A percentile compares a stretch with the other conserved stretches of the same genome.
Evolutionary conservation across 2,888 invertebrate genomes (phyloP).

Genomic region (Harpagoxenus sublaevis): DNA sequence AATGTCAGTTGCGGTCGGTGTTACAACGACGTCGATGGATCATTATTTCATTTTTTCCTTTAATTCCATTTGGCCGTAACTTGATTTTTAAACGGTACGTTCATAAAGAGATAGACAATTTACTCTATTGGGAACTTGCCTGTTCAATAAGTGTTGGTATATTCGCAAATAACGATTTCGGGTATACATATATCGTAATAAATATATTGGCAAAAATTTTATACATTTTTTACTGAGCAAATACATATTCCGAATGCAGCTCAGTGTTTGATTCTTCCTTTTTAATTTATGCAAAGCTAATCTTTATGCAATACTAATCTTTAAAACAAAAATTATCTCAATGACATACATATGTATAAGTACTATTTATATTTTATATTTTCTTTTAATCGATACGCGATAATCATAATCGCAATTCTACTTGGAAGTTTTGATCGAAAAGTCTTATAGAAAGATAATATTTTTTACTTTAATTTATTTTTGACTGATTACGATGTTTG

Average conservation of each 20-base stretch:
- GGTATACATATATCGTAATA: too few relatives aligned
- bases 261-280: too few relatives aligned
- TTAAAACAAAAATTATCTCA: too few relatives aligned
- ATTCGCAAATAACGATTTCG: neutral
- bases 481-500: conserved; percentile 48
- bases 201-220: too few relatives aligned
- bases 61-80: neutral
- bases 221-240: too few relatives aligned
- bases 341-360: too few relatives aligned
- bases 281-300: too few relatives aligned
- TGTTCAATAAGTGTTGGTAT: neutral
- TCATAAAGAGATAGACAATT: neutral
- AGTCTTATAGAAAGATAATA: neutral
- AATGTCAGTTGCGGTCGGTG: neutral
- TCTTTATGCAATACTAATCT: too few relatives aligned
- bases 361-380: too few relatives aligned
- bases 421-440: neutral
- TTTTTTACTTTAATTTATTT: conserved; percentile 23
- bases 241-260: too few relatives aligned
- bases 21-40: neutral
- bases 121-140: neutral
- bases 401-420: conserved; percentile 6
- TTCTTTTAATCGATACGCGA: neutral
- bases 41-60: neutral
- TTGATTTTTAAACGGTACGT: conserved; percentile 2